Percentiles rank a stretch among this genome's conserved stretches.
phyloP scores from a whole-genome alignment of 2,888 invertebrate genomes.

The Chymomyza fuscimana region DNA sequence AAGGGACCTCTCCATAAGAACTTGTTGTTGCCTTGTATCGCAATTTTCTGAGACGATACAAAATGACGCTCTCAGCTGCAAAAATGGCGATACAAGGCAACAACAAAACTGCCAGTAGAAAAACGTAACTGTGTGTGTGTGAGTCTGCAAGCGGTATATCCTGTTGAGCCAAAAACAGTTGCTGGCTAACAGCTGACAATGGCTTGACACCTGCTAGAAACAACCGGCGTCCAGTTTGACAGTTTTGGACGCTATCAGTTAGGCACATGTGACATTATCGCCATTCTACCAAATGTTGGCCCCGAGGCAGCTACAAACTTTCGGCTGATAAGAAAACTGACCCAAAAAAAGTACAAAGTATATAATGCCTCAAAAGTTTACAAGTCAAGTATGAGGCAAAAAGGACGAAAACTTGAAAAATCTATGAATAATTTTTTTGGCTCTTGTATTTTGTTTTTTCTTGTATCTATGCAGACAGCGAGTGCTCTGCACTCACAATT shows the following conservation, averaged over 20 bases:
- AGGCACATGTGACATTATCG: constrained; percentile 63
- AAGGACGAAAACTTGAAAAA: constrained; percentile 22
- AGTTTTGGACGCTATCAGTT: constrained; percentile 58
- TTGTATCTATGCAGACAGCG: constrained; percentile 54
- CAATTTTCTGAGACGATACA: constrained; percentile 53
- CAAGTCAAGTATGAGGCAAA: constrained; percentile 6
- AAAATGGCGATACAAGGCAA: constrained; percentile 64
- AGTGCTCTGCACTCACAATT: neutral
- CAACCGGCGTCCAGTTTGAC: constrained; percentile 76
- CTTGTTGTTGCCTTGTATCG: constrained; percentile 74
- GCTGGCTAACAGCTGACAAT: constrained; percentile 55
- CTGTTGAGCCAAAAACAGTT: constrained; percentile 43
- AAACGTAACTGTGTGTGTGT: neutral
- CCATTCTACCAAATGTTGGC: neutral
- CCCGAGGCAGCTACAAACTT: neutral
- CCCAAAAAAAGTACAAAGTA: neutral
- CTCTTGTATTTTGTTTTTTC: constrained; percentile 39
- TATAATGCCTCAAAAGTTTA: constrained; percentile 18
- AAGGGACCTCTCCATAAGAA: neutral
- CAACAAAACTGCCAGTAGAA: constrained; percentile 32
- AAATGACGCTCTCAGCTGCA: constrained; percentile 47
- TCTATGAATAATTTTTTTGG: constrained; percentile 61
- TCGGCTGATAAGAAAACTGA: neutral
- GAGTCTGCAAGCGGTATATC: constrained; percentile 34
- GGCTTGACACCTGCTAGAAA: constrained; percentile 24